Evolutionary conservation across 2,888 invertebrate species (phyloP), one percentile per base, ranked within the genome.

Genomic region (Empis stercorea): DNA sequence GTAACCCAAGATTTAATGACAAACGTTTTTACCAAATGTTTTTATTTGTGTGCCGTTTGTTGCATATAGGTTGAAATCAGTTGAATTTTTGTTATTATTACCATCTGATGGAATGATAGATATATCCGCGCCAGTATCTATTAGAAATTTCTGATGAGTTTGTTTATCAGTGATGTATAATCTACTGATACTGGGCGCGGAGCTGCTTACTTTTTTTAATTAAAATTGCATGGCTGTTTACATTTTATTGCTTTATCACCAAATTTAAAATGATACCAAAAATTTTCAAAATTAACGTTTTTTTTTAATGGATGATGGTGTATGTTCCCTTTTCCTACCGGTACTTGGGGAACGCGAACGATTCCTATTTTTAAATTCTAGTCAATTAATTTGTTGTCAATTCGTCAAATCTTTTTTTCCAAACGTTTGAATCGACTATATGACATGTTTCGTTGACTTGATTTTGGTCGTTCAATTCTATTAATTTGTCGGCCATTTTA

Each of bases 21-120:
- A 58, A 48, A n/a, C 55, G 50, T 34, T 53, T 52, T 23, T 57
- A 41, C 56, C 53, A 57, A 27, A 27, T 27, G 23, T 27, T 27
- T 27, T 27, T 27, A 27, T 27, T 27, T 27, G 4, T 4, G 23
- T 27, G 5, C 23, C 23, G 9, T 39, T 17, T 54, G 56, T 4
- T 51, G 23, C 23, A 9, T 7, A 27, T 27, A 27, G 9, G 5
- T 27, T 27, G 7, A 27, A 4, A 27, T 27, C 9, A 27, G 5
- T 7, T 27, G 5, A 7, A 27, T 27, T 27, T 27, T 27, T 27
- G 5, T 27, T 27, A 27, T 27, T 9, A 7, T 7, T 7, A 7
- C 9, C 23, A 27, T 7, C 9, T 14, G 49, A 37, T 17, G 49
- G 46, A 13, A 50, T 47, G 11, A 48, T 49, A 13, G 48, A 49